Evolutionary conservation across 2,888 invertebrate species (phyloP).

Genomic region (Gari tellinella): DNA sequence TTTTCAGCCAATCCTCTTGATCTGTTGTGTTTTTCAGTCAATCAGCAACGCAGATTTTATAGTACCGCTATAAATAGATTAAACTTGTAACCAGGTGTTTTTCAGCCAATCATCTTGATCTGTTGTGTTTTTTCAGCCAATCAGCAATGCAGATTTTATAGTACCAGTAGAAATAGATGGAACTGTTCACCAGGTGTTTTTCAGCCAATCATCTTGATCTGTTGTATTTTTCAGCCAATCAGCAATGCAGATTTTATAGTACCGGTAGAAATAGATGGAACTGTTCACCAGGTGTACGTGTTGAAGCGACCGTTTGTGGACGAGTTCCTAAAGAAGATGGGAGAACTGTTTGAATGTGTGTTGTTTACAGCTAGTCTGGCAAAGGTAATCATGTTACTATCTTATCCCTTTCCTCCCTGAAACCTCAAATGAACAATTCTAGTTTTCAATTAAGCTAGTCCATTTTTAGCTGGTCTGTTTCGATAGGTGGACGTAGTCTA

Average conservation of each 20-base stretch:
- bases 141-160: slow-evolving; percentile 99
- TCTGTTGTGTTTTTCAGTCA: slow-evolving; percentile 90
- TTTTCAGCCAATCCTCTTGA: too few species aligned
- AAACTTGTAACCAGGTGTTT: too few species aligned
- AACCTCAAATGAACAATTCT: too few species aligned
- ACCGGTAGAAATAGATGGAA: slow-evolving; percentile 99
- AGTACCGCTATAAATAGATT: too few species aligned
- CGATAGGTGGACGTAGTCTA: too few species aligned
- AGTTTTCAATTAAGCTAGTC: too few species aligned
- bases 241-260: slow-evolving; percentile 99
- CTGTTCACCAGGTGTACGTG: slow-evolving; percentile 98
- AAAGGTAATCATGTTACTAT: too few species aligned
- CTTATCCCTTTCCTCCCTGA: too few species aligned
- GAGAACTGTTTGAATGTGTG: slow-evolving; percentile 99
- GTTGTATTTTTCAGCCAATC: slow-evolving; percentile 91
- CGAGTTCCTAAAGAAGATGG: slow-evolving; percentile 98
- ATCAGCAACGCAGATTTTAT: slow-evolving; percentile 99
- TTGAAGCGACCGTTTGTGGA: slow-evolving; percentile 99
- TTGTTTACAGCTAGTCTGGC: slow-evolving; percentile 99
- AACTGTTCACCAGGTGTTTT: slow-evolving; percentile 97
- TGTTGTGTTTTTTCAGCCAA: slow-evolving; percentile 92
- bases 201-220: too few species aligned
- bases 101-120: too few species aligned
- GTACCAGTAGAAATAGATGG: slow-evolving; percentile 99
- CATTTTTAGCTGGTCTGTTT: too few species aligned